Evolutionary conservation across 2,888 invertebrate species (phyloP).

Genomic region (Ptilodon capucinus): DNA sequence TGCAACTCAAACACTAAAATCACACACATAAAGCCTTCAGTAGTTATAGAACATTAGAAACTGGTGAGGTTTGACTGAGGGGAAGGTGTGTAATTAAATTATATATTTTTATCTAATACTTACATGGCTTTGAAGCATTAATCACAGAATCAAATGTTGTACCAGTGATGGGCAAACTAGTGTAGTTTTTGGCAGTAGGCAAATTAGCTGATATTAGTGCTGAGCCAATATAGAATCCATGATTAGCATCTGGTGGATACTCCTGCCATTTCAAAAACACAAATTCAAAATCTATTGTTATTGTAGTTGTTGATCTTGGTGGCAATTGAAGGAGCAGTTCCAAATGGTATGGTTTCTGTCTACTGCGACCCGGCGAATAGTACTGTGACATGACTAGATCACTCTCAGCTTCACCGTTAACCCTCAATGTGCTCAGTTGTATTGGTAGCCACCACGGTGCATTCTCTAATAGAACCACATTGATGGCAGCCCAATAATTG

Average conservation of each 20-base stretch:
- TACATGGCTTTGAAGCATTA: slow-evolving; percentile 84
- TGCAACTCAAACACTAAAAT: no score
- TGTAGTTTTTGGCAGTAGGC: slow-evolving; percentile 90
- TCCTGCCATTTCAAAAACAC: slow-evolving; percentile 99
- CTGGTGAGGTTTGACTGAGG: no score
- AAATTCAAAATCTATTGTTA: slow-evolving; percentile 95
- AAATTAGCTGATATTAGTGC: slow-evolving; percentile 91
- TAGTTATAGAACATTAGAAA: no score
- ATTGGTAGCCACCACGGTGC: slow-evolving; percentile 95
- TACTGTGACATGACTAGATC: slow-evolving; percentile 82
- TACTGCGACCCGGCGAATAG: slow-evolving; percentile 90
- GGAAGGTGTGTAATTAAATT: no score
- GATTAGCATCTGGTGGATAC: slow-evolving; percentile 99
- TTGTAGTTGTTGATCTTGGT: slow-evolving; percentile 89
- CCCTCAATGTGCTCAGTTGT: slow-evolving; percentile 93
- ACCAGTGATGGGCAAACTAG: slow-evolving; percentile 88
- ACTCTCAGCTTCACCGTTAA: slow-evolving; percentile 84
- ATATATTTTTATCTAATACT: no score
- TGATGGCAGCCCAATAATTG: slow-evolving; percentile 88
- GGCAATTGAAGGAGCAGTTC: slow-evolving; percentile 92
- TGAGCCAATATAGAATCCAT: slow-evolving; percentile 97
- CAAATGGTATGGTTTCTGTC: slow-evolving; percentile 92
- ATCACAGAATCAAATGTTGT: slow-evolving; percentile 85
- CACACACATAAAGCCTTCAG: no score
- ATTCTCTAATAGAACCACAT: slow-evolving; percentile 93